phyloP scores from a whole-genome alignment of 2,113 vertebrate genomes.

The Mustela nigripes region DNA sequence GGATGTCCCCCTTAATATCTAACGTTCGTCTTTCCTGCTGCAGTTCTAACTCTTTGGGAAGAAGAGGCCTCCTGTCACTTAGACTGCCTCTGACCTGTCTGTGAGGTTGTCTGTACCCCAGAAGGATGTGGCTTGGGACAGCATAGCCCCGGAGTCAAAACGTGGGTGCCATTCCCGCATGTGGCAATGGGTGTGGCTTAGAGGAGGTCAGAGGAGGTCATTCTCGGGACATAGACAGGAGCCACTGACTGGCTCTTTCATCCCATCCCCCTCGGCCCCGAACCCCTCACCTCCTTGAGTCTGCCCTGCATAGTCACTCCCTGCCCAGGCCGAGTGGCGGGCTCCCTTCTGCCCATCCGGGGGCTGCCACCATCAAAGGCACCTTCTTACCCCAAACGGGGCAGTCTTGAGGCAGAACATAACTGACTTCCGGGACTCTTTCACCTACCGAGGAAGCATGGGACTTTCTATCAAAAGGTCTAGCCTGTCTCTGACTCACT shows the following conservation, averaged over 20 bases:
- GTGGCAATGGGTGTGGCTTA: neutral
- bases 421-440: too few species aligned
- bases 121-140: neutral
- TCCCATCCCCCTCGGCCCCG: neutral
- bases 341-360: neutral
- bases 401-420: neutral
- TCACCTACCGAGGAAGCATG: accelerated
- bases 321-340: neutral
- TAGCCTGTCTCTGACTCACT: neutral
- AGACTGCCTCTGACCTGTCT: neutral
- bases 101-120: neutral
- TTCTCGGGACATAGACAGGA: too few species aligned
- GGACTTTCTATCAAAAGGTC: neutral
- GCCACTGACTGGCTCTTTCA: neutral
- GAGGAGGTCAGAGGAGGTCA: neutral
- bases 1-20: neutral
- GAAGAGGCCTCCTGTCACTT: neutral
- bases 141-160: neutral
- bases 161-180: neutral
- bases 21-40: neutral
- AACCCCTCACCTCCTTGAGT: neutral
- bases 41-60: neutral
- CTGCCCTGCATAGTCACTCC: neutral
- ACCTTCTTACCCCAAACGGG: neutral
- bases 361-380: neutral